A percentile compares a stretch with the other conserved stretches of the same genome.
These are phyloP conservation scores for Myotis yumanensis DNA, from an alignment of 2,113 vertebrate species.

Conservation along the genomic window DNA sequence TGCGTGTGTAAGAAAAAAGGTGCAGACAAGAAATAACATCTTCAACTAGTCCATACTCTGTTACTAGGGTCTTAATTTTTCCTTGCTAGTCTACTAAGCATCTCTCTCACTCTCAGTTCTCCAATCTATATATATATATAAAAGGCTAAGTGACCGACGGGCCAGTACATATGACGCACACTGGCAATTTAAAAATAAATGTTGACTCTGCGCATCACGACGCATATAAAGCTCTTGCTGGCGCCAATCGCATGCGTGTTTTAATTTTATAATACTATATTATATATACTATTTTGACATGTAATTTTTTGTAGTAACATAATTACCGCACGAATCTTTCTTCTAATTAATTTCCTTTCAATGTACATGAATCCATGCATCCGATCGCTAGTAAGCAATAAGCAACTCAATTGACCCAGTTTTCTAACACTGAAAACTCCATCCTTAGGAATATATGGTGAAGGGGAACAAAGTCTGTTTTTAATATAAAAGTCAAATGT, in stretches of 20 bases:
- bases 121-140: background rate
- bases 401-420: background rate
- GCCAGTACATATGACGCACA: no score
- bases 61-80: background rate
- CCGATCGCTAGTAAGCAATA: background rate
- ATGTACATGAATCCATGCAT: no score
- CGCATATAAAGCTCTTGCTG: no score
- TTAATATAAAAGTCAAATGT: background rate
- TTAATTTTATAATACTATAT: no score
- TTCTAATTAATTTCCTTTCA: no score
- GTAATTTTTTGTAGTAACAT: no score
- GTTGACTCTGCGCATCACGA: no score
- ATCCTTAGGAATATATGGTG: background rate
- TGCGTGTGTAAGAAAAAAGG: background rate
- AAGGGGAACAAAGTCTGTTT: background rate
- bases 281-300: no score
- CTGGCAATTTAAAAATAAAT: no score
- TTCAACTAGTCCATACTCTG: background rate
- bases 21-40: background rate
- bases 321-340: no score
- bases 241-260: no score
- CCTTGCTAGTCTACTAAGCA: background rate
- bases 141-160: no score
- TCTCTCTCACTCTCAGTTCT: background rate
- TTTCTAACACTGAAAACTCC: background rate